Base-by-base conservation (phyloP, 2,888 invertebrate genomes). In the Machimus atricapillus region DNA sequence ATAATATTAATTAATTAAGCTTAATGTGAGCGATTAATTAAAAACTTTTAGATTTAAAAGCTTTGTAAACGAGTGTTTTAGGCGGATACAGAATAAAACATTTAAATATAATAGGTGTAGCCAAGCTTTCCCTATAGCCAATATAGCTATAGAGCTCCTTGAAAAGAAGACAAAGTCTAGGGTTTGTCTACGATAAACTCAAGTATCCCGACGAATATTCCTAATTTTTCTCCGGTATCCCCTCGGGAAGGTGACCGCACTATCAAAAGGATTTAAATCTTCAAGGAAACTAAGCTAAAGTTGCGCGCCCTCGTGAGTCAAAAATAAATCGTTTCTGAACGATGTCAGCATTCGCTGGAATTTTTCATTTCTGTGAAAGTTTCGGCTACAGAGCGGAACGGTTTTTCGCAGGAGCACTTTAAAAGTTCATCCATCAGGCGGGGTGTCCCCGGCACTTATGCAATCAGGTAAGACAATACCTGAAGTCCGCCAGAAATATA, bases 401-500 rank as follows among this genome's bases (percentile, higher is more conserved):
- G 43, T 52, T 27, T 79, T 79, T 79, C 52, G 27, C 40, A 52
- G 23, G 52, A 79, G 52, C 52, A 79, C 79, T 79, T 52, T 37
- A 52, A 79, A 79, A 79, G 79, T 79, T 52, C 79, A 79, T 79
- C 79, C 79, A 79, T 79, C 79, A 79, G 27, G 31, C 79, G 27
- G 31, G 23, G 27, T 46, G 46, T 78, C 23, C 52, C 40, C 52
- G 52, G 56, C 46, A 58, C 82, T 82, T 82, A 66, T 82, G 66
- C 12, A 82, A 82, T 82, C 82, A 82, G 82, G 82, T 82, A 66
- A 82, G 82, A 82, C 82, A 82, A 58, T 82, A 82, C 81, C 81
- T 82, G 82, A 52, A 66, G 31, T 31, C 46, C 31, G 66, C 76
- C 27, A 37, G 66, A 27, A 34, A 66, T 58, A 82, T 82, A 46